Conservation (phyloP, 2,888 invertebrate species). For the Microplitis manilae region DNA sequence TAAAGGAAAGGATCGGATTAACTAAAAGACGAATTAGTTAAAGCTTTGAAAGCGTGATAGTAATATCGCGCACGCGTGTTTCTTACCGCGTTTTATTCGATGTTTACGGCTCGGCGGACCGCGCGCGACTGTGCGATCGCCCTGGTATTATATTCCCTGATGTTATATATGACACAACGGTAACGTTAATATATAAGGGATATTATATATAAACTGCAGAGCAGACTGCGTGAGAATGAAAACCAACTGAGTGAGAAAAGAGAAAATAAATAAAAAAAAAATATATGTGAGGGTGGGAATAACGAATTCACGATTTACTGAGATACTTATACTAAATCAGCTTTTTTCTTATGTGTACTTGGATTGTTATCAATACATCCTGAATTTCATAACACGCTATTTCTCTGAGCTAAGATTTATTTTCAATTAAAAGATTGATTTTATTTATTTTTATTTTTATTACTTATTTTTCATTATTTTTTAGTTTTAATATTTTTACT, state of each 20-base stretch:
- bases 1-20: background rate
- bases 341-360: background rate
- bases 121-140: conserved; percentile 67
- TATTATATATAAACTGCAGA: background rate
- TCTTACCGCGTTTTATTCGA: conserved; percentile 44
- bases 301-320: conserved; percentile 46
- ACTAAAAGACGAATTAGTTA: background rate
- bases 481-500: background rate
- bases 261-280: background rate
- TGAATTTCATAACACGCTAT: conserved; percentile 18
- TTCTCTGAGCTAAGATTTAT: background rate
- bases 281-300: conserved; percentile 31
- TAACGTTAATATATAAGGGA: conserved; percentile 39
- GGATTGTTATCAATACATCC: conserved; percentile 14
- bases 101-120: conserved; percentile 64
- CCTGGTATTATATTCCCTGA: conserved; percentile 51
- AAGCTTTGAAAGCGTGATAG: conserved; percentile 8
- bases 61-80: conserved; percentile 32
- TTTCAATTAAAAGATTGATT: background rate
- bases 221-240: conserved; percentile 14
- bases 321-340: conserved; percentile 21
- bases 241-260: conserved; percentile 6
- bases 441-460: background rate
- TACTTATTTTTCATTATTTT: background rate
- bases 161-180: conserved; percentile 51